Base-by-base conservation (phyloP, 2,113 vertebrate genomes). In the Dendrocopos noguchii region DNA sequence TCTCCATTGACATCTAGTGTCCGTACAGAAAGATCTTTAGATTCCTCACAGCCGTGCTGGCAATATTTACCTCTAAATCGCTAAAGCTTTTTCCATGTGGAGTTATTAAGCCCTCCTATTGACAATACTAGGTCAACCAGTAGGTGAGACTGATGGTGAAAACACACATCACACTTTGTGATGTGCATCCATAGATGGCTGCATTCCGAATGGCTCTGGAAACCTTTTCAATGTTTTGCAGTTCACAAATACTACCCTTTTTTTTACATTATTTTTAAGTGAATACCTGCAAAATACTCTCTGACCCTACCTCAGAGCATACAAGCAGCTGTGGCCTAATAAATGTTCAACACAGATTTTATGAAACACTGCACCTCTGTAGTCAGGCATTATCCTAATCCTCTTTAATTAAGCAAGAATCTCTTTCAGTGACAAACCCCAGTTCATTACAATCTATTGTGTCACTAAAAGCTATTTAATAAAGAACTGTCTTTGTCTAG, bases 1-100 rank as follows among this genome's bases (percentile, higher is more conserved):
- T 95, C 95, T 96, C 92, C 92, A 42, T 95, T 97, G 96, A 97
- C 95, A 97, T 74, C 95, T 96, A 97, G 92, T 95, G 94, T 94
- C 93, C 52, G 0, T 71, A 53, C 28, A 27, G 83, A 76, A 90
- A 85, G 93, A 61, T 61, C 68, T 90, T 80, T 16, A 56, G 71
- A 59, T 76, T 71, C 68, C 71, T 80, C 67, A 34, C 14, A 29
- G 53, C 33, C 2, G 0, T 33, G 47, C 55, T 60, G 53, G 20
- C 47, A 77, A 24, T 79, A 83, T 61, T 89, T 59, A 31, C 36
- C 44, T 34, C 53, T 77, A 73, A 9, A 18, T 55, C 42, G 33
- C 50, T 25, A 14, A 67, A 46, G 13, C 74, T 85, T 85, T 80
- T 56, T 28, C 59, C 31, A 9, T 63, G 27, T 4, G 1, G 74